phyloP scores from a whole-genome alignment of 2,113 vertebrate genomes.

The Sarotherodon lohbergeri region DNA sequence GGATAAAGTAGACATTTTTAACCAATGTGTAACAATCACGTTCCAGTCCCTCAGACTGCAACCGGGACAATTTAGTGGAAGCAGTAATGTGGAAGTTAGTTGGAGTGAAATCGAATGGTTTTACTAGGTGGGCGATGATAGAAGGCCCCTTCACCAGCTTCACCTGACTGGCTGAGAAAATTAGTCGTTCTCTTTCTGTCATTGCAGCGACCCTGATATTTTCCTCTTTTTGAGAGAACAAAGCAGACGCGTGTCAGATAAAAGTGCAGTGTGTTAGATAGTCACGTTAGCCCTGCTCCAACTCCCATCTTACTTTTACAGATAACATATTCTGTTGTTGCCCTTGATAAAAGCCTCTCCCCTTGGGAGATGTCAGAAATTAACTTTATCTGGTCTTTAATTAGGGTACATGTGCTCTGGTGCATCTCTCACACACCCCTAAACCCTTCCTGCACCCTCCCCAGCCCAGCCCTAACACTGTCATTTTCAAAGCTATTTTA shows the following conservation, averaged over 20 bases:
- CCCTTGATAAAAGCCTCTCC: conserved; percentile 59
- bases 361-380: conserved; percentile 59
- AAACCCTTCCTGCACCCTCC: conserved; percentile 37
- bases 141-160: conserved; percentile 24
- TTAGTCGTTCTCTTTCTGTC: conserved; percentile 18
- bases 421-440: conserved; percentile 45
- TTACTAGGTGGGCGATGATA: conserved; percentile 29
- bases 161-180: conserved; percentile 38
- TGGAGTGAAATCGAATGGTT: conserved; percentile 45
- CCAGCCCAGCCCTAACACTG: conserved; percentile 42
- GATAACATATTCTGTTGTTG: conserved; percentile 41
- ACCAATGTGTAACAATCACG: background rate
- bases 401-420: conserved; percentile 56
- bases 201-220: background rate
- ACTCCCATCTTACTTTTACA: conserved; percentile 1
- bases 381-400: conserved; percentile 69
- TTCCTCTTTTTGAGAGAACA: conserved; percentile 25
- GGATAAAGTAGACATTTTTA: background rate
- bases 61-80: background rate
- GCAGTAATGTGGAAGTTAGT: conserved; percentile 17
- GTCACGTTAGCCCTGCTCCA: background rate
- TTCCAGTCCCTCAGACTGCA: background rate
- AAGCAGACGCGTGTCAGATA: background rate
- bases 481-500: conserved; percentile 76
- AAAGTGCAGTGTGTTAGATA: background rate